phyloP scores from a whole-genome alignment of 2,113 vertebrate genomes.

The Crotalus tigris region DNA sequence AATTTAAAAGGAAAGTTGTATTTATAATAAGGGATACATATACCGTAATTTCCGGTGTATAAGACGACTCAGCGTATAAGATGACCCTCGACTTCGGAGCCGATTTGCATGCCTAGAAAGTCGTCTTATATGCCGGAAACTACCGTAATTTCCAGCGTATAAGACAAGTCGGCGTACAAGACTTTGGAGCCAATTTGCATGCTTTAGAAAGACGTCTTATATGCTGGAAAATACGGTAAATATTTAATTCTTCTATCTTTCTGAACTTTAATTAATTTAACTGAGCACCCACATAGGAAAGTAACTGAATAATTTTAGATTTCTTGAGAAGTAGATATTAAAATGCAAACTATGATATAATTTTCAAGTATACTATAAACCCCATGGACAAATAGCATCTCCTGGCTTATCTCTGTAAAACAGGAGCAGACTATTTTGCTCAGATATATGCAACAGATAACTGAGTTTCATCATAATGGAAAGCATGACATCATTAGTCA shows the following conservation, averaged over 20 bases:
- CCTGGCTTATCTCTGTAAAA: neutral
- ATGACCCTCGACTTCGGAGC: too few relatives aligned
- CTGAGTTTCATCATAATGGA: constrained; percentile 7
- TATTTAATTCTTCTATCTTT: neutral
- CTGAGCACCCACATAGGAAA: neutral
- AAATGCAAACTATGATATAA: neutral
- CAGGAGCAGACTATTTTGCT: neutral
- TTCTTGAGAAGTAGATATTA: neutral
- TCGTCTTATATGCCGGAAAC: too few relatives aligned
- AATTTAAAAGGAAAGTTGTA: neutral
- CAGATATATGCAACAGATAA: neutral
- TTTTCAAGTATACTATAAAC: neutral
- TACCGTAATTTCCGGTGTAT: too few relatives aligned
- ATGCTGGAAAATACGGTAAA: too few relatives aligned
- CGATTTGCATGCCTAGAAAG: too few relatives aligned
- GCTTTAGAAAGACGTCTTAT: too few relatives aligned
- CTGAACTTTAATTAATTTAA: neutral
- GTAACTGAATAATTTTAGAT: neutral
- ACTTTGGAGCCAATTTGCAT: too few relatives aligned
- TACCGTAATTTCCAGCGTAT: too few relatives aligned
- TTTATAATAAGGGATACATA: neutral
- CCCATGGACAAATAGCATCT: neutral
- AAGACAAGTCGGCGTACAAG: too few relatives aligned
- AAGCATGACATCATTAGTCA: neutral
- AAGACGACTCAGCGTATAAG: too few relatives aligned